phyloP scores from a whole-genome alignment of 2,113 vertebrate genomes.

The Syngnathus floridae region DNA sequence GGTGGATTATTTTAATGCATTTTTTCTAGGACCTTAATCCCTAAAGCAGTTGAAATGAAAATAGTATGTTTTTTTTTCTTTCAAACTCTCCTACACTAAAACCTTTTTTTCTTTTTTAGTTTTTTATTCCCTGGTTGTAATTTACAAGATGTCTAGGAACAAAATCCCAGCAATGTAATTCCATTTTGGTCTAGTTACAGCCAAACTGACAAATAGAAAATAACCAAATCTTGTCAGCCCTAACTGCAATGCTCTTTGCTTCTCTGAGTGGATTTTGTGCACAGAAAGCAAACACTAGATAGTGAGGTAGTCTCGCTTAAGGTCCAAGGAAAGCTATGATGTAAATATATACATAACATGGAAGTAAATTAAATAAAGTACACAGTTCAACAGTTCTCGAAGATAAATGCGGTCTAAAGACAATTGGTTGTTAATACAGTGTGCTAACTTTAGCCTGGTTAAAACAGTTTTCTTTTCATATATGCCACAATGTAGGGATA shows the following conservation, averaged over 20 bases:
- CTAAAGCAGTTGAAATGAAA: constrained; percentile 69
- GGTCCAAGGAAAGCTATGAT: background rate
- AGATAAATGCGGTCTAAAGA: background rate
- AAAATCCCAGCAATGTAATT: constrained; percentile 54
- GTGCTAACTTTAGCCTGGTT: background rate
- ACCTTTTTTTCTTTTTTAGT: background rate
- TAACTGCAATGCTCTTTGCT: constrained; percentile 8
- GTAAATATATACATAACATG: background rate
- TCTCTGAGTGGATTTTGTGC: constrained; percentile 17
- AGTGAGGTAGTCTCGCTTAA: background rate
- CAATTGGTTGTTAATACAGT: background rate
- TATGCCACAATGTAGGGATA: no score
- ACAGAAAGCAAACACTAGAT: background rate
- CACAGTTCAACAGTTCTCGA: background rate
- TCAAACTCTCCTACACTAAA: constrained; percentile 34
- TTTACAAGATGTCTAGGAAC: constrained; percentile 66
- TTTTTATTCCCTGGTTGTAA: constrained; percentile 46
- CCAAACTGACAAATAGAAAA: constrained; percentile 43
- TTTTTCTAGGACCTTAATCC: constrained; percentile 61
- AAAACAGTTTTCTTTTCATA: background rate
- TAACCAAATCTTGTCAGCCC: constrained; percentile 25
- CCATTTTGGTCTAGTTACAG: constrained; percentile 50
- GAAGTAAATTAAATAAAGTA: background rate
- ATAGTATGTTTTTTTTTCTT: constrained; percentile 61
- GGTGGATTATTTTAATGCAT: constrained; percentile 73